phyloP scores from a whole-genome alignment of 2,797 vertebrate species.

The Parauchenoglanis punctatus region DNA sequence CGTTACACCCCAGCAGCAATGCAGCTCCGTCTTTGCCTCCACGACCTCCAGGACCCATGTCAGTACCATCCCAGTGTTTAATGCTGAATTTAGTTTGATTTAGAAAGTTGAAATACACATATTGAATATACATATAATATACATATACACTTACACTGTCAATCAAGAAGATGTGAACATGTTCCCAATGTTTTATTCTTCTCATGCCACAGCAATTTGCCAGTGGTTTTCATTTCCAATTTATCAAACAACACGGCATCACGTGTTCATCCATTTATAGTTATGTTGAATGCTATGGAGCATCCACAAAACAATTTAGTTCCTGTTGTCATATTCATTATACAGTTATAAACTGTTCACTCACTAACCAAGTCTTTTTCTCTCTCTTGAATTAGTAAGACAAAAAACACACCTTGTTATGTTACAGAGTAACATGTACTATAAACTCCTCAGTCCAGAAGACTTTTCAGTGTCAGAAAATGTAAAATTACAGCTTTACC shows the following conservation, averaged over 20 bases:
- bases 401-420: neutral
- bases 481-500: neutral
- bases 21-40: conserved; percentile 61
- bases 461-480: neutral
- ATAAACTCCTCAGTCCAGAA: neutral
- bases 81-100: neutral
- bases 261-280: neutral
- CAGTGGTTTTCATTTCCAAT: neutral
- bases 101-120: neutral
- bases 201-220: neutral
- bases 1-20: conserved; percentile 63
- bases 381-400: neutral
- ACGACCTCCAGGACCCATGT: conserved; percentile 68
- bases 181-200: neutral
- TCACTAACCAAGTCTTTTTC: neutral
- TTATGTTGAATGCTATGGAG: neutral
- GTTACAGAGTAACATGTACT: neutral
- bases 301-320: neutral
- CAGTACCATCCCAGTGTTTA: conserved; percentile 42
- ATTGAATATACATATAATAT: neutral
- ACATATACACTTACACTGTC: neutral
- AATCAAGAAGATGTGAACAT: neutral
- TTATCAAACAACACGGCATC: neutral
- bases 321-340: neutral
- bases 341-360: neutral